Evolutionary conservation across 2,113 vertebrate species (phyloP), one percentile per base, ranked within the genome.

Genomic region (Antechinus flavipes): DNA sequence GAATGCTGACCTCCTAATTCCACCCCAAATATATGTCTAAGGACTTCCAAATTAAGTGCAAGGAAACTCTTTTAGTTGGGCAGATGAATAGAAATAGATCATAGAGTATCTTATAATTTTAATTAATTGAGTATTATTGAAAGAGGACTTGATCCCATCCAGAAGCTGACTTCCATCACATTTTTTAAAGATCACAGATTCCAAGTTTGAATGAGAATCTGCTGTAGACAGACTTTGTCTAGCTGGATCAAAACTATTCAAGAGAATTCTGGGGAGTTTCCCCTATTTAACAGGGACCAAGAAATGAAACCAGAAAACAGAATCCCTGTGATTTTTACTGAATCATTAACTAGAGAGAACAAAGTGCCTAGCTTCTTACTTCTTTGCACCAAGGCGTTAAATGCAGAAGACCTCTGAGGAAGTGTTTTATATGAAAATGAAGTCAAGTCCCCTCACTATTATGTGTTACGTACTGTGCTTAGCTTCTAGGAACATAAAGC

Each of bases 271-370:
- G 50, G 23, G 53, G 27, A 93, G n/a, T 84, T 95, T 92, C 93
- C 90, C 7, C n/a, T 96, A 68, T 94, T 94, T 91, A 54, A 53
- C 68, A 26, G 93, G 92, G 92, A 93, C 92, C 54, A 92, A 94
- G 68, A 92, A 93, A 94, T 42, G 47, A 91, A 94, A 55, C 90
- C 89, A 52, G 50, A 52, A 68, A 90, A 54, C 54, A 54, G 3
- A 23, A 54, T 22, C 54, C 54, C 22, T 19, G 19, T 16, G 54
- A 54, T 3, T 19, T 54, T 54, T 54, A 54, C 54, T 54, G 50
- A 23, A 1, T 54, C 22, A 54, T 54, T 54, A 54, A 12, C 19
- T 54, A 54, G 16, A 54, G 14, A 54, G 50, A 52, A 52, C 50
- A 52, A 52, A 52, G 50, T 52, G 10, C 50, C 50, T 50, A 50